Evolutionary conservation across 1,140 invertebrate species (phyloP).

Genomic region (Orchesella cincta): DNA sequence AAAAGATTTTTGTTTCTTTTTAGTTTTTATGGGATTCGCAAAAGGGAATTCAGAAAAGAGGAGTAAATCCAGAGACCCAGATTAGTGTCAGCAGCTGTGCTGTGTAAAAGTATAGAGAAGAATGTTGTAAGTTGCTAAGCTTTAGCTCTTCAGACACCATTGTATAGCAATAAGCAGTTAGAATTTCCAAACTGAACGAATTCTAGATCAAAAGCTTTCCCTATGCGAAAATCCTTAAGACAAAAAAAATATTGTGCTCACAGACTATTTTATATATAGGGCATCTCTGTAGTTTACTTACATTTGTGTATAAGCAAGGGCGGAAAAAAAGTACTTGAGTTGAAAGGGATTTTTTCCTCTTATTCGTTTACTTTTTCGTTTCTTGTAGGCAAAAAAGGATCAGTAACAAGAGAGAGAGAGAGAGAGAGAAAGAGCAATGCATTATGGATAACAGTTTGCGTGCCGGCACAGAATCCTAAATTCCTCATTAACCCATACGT

Average conservation of each 20-base stretch:
- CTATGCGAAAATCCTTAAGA: not conserved
- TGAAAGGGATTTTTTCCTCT: not conserved
- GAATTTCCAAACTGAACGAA: constrained; percentile 2
- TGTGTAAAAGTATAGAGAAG: not conserved
- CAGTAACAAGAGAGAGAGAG: not conserved
- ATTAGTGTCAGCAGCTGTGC: constrained; percentile 23
- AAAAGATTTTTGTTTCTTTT: constrained; percentile 1
- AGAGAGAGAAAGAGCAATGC: constrained; percentile 7
- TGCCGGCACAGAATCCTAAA: constrained; percentile 24
- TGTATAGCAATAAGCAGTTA: not conserved
- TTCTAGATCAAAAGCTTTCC: constrained; percentile 28
- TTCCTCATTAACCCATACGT: constrained; percentile 25
- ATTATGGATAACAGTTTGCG: constrained; percentile 27
- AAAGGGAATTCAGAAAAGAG: not conserved
- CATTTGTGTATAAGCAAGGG: constrained; percentile 5
- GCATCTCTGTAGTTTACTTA: constrained; percentile 7
- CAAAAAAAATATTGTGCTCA: constrained; percentile 1
- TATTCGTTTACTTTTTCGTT: not conserved
- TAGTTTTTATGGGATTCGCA: constrained; percentile 12
- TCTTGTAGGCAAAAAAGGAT: not conserved
- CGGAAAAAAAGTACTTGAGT: not conserved
- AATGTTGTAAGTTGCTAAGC: no score
- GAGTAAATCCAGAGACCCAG: constrained; percentile 25
- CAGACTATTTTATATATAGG: not conserved
- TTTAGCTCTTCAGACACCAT: no score